Conservation (phyloP, 2,888 invertebrate genomes). For the Meteorus cinctellus region DNA sequence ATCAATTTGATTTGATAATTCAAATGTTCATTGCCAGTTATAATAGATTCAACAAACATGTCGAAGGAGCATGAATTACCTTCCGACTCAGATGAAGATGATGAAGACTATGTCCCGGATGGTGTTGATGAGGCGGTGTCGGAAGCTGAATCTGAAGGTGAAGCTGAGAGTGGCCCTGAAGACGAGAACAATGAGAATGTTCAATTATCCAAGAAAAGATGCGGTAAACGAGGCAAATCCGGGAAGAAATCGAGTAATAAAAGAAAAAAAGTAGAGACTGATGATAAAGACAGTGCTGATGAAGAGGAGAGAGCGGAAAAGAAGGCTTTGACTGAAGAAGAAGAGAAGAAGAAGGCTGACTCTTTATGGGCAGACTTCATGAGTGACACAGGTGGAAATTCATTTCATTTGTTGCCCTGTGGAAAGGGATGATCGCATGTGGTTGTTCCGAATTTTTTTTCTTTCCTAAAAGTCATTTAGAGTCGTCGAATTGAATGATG, state of each 20-base stretch:
- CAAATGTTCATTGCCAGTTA: not conserved
- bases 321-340: conserved; percentile 75
- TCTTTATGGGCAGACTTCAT: conserved; percentile 87
- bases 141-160: conserved; percentile 80
- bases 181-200: conserved; percentile 73
- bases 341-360: conserved; percentile 83
- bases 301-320: conserved; percentile 63
- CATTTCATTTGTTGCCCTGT: not conserved
- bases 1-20: not conserved
- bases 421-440: not conserved
- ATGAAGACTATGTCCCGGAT: conserved; percentile 85
- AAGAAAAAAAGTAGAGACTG: conserved; percentile 41
- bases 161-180: conserved; percentile 78
- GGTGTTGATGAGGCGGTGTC: conserved; percentile 78
- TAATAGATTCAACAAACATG: conserved; percentile 51
- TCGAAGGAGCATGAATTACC: conserved; percentile 74
- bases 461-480: too few species aligned
- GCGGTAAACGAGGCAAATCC: conserved; percentile 49
- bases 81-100: conserved; percentile 84
- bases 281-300: conserved; percentile 53
- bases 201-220: conserved; percentile 56
- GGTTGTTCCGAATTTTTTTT: not conserved
- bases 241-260: conserved; percentile 40
- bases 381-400: conserved; percentile 78
- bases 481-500: too few species aligned